A percentile compares a stretch with the other conserved stretches of the same genome.
Conservation (phyloP, 2,888 invertebrate genomes). For the Acleris sparsana region DNA sequence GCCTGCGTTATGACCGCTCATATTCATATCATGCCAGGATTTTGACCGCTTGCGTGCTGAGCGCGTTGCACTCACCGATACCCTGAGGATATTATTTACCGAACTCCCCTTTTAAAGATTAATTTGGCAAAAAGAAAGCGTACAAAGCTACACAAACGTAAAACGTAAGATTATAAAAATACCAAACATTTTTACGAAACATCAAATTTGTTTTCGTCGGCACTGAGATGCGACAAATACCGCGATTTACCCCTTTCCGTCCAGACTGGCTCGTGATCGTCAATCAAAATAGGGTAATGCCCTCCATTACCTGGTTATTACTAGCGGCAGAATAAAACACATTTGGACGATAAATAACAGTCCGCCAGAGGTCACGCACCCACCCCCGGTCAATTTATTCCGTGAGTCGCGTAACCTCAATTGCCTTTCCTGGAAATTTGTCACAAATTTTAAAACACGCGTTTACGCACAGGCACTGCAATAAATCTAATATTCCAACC, state of each 20-base stretch:
- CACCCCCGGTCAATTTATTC: conserved; percentile 34
- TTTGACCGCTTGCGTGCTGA: conserved; percentile 66
- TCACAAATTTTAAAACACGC: conserved; percentile 15
- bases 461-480: not conserved
- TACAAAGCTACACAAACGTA: conserved; percentile 3
- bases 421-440: conserved; percentile 31
- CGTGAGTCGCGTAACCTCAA: conserved; percentile 36
- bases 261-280: conserved; percentile 35
- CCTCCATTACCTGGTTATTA: conserved; percentile 40
- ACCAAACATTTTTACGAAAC: not conserved
- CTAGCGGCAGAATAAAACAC: conserved; percentile 43
- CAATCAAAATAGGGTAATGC: conserved; percentile 43
- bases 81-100: conserved; percentile 53
- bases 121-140: conserved; percentile 25
- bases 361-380: conserved; percentile 53
- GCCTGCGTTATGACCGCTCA: conserved; percentile 47
- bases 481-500: not conserved
- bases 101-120: conserved; percentile 44
- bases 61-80: conserved; percentile 59
- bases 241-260: conserved; percentile 19
- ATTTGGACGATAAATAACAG: conserved; percentile 50
- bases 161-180: conserved; percentile 12
- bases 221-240: conserved; percentile 8
- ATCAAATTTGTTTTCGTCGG: not conserved
- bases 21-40: conserved; percentile 54